Evolutionary conservation across 2,797 vertebrate genomes (phyloP).

Genomic region (Diceros bicornis): DNA sequence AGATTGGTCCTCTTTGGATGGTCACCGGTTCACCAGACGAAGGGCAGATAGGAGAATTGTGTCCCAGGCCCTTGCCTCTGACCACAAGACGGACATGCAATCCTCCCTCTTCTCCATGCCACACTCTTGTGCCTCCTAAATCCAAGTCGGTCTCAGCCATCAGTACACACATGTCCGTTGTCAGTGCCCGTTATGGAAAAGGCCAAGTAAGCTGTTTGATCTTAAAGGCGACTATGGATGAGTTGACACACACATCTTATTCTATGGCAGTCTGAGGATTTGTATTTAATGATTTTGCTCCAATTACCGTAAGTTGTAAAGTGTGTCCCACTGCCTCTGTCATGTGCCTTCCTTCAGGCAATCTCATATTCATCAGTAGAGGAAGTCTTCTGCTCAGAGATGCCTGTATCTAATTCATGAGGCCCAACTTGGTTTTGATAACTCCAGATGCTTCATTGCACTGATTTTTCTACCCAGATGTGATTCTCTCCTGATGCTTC

Average conservation of each 20-base stretch:
- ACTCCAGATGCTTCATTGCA: not conserved
- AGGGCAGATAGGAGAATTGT: not conserved
- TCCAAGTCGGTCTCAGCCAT: not conserved
- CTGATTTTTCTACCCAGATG: not conserved
- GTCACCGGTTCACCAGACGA: not conserved
- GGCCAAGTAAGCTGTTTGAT: not conserved
- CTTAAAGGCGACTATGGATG: not conserved
- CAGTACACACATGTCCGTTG: rapidly evolving
- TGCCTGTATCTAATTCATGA: not conserved
- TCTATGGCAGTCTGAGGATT: too few relatives aligned
- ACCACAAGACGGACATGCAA: not conserved
- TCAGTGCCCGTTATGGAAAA: not conserved
- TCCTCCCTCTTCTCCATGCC: not conserved
- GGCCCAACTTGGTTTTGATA: not conserved
- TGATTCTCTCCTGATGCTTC: not conserved
- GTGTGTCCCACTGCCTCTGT: not conserved
- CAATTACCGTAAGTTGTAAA: not conserved
- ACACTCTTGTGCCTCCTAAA: not conserved
- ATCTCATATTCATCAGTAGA: not conserved
- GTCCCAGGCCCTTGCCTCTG: not conserved
- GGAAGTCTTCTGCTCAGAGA: not conserved
- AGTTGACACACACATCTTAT: not conserved
- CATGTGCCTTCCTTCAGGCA: not conserved
- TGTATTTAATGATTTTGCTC: not conserved
- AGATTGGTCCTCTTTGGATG: not conserved